Evolutionary conservation across 2,888 invertebrate species (phyloP).

Genomic region (Liodrosophila aerea): DNA sequence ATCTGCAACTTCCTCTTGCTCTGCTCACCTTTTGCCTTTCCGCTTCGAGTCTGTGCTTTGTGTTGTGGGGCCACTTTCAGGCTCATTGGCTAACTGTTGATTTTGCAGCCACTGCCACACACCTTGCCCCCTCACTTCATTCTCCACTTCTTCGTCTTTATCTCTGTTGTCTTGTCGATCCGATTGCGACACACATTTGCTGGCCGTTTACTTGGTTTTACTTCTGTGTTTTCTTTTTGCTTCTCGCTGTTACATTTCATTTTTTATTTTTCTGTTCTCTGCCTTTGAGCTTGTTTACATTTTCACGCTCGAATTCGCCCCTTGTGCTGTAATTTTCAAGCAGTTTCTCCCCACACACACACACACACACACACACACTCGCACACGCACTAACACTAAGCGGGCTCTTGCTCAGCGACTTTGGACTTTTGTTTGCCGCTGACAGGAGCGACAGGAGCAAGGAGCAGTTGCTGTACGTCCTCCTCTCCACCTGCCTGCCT

Average conservation of each 20-base stretch:
- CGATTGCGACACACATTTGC: slow-evolving; percentile 68
- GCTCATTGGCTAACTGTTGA: slow-evolving; percentile 77
- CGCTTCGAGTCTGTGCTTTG: slow-evolving; percentile 24
- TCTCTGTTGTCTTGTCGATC: slow-evolving; percentile 27
- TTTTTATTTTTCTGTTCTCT: slow-evolving; percentile 20
- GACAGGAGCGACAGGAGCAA: neutral
- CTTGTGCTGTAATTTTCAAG: slow-evolving; percentile 67
- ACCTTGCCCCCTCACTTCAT: neutral
- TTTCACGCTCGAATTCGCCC: slow-evolving; percentile 70
- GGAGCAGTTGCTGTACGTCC: too few species aligned
- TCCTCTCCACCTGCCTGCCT: neutral
- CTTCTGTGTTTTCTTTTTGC: slow-evolving; percentile 4
- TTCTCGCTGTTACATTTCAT: neutral
- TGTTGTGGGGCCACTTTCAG: slow-evolving; percentile 54
- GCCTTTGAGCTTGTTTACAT: slow-evolving; percentile 64
- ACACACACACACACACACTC: slow-evolving; percentile 42
- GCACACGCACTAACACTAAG: neutral
- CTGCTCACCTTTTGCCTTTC: slow-evolving; percentile 21
- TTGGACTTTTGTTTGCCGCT: slow-evolving; percentile 3
- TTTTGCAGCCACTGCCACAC: slow-evolving; percentile 42
- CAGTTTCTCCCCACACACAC: slow-evolving; percentile 66
- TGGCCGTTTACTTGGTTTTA: slow-evolving; percentile 11
- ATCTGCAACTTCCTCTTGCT: slow-evolving; percentile 1
- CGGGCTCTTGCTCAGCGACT: slow-evolving; percentile 2
- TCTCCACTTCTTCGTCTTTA: neutral